These are phyloP conservation scores for Coelopa pilipes DNA, from an alignment of 2,888 invertebrate genomes.

Conservation along the genomic window DNA sequence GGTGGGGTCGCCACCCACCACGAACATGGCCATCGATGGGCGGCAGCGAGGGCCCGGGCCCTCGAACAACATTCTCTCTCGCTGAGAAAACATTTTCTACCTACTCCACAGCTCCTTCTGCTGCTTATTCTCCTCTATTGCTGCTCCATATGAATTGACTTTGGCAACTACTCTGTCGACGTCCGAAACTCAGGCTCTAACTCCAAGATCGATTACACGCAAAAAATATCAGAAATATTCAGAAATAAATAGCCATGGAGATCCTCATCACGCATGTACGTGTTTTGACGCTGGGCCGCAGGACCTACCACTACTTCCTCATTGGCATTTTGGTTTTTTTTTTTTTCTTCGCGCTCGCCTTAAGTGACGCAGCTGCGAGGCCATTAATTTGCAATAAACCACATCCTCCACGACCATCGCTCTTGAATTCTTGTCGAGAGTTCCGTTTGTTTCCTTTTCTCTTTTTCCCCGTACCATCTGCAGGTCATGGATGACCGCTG, in stretches of 20 bases:
- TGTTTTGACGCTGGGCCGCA: conserved; percentile 84
- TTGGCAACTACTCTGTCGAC: too few relatives aligned
- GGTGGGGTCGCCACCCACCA: too few relatives aligned
- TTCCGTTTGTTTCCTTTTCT: not conserved
- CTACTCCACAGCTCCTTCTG: not conserved
- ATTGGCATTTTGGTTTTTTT: conserved; percentile 70
- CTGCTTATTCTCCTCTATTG: not conserved
- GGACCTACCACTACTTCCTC: conserved; percentile 92
- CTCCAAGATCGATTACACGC: too few relatives aligned
- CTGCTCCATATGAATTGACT: not conserved
- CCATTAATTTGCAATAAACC: conserved; percentile 1
- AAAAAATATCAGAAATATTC: too few relatives aligned
- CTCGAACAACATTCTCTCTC: too few relatives aligned
- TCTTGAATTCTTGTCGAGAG: not conserved
- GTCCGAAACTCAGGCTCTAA: not conserved
- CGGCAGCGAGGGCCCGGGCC: too few relatives aligned
- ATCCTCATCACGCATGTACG: conserved; percentile 90
- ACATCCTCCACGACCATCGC: not conserved
- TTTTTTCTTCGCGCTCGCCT: not conserved
- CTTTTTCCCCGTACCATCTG: too few relatives aligned
- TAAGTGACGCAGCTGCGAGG: too few relatives aligned
- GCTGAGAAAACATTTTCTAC: too few relatives aligned
- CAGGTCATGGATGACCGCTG: conserved; percentile 97
- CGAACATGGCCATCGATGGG: too few relatives aligned
- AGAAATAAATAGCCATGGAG: conserved; percentile 90